phyloP scores from a whole-genome alignment of 2,113 vertebrate species.

The Salvelinus namaycush region DNA sequence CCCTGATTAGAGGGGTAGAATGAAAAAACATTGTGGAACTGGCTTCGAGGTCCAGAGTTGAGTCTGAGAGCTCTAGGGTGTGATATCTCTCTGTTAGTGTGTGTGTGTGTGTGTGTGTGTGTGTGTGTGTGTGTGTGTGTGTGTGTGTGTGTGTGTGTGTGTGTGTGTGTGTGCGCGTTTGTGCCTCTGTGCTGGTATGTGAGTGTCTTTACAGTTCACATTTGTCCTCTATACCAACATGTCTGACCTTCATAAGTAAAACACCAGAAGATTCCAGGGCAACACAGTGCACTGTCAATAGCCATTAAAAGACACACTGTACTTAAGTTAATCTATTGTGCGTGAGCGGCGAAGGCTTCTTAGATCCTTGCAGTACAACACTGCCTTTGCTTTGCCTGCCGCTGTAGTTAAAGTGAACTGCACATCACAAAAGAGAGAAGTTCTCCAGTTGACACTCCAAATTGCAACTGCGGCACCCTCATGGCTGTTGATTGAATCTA shows the following conservation, averaged over 20 bases:
- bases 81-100: too few relatives aligned
- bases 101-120: slow-evolving; percentile 14
- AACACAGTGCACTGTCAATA: slow-evolving; percentile 14
- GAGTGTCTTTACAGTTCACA: not conserved
- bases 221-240: slow-evolving; percentile 12
- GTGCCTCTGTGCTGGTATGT: slow-evolving; percentile 1
- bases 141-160: slow-evolving; percentile 10
- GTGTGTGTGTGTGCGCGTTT: slow-evolving; percentile 11
- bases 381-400: slow-evolving; percentile 36
- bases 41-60: too few relatives aligned
- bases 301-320: slow-evolving; percentile 46
- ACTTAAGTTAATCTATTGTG: slow-evolving; percentile 59
- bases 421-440: slow-evolving; percentile 37
- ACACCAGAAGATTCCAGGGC: slow-evolving; percentile 39
- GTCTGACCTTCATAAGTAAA: slow-evolving; percentile 54
- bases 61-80: too few relatives aligned
- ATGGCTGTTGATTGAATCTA: slow-evolving; percentile 65
- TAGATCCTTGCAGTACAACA: slow-evolving; percentile 33
- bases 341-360: slow-evolving; percentile 46
- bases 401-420: slow-evolving; percentile 42
- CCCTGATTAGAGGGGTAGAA: too few relatives aligned
- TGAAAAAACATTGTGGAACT: too few relatives aligned
- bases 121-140: not conserved
- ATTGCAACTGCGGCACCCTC: slow-evolving; percentile 50
- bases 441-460: slow-evolving; percentile 50